Conservation (phyloP, 2,888 invertebrate species). For the Antheraea yamamai region DNA sequence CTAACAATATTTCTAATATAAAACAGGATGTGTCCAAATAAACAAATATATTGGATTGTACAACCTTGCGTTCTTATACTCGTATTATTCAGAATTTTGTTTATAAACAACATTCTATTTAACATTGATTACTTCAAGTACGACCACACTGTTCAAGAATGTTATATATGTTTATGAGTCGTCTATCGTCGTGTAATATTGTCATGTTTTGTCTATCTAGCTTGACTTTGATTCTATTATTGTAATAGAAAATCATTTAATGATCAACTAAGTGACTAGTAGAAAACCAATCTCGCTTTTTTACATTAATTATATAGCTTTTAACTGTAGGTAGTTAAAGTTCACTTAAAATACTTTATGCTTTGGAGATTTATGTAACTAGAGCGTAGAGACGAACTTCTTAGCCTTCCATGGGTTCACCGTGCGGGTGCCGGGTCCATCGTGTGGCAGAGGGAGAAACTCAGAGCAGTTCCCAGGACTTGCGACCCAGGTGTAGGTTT, state of each 20-base stretch:
- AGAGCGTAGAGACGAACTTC: too few species aligned
- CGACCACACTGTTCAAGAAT: not conserved
- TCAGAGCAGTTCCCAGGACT: too few species aligned
- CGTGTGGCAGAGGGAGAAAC: too few species aligned
- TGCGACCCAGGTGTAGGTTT: too few species aligned
- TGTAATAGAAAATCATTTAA: not conserved
- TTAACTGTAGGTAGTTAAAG: too few species aligned
- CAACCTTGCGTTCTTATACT: slow-evolving; percentile 4
- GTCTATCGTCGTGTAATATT: not conserved
- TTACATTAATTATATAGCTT: too few species aligned
- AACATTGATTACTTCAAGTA: not conserved
- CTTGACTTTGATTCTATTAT: not conserved
- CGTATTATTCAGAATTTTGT: not conserved
- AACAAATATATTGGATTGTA: slow-evolving; percentile 12
- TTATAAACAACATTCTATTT: not conserved
- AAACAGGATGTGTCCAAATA: slow-evolving; percentile 9
- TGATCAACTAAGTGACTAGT: too few species aligned
- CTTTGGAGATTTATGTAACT: too few species aligned
- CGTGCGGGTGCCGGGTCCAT: too few species aligned
- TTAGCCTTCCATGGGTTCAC: too few species aligned
- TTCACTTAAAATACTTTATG: too few species aligned
- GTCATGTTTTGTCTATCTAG: not conserved
- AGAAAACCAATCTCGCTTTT: too few species aligned
- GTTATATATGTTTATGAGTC: not conserved
- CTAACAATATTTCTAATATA: slow-evolving; percentile 1